These are phyloP conservation scores for Schizothorax lantsangensis DNA, from an alignment of 2,797 vertebrate genomes.

Conservation along the genomic window DNA sequence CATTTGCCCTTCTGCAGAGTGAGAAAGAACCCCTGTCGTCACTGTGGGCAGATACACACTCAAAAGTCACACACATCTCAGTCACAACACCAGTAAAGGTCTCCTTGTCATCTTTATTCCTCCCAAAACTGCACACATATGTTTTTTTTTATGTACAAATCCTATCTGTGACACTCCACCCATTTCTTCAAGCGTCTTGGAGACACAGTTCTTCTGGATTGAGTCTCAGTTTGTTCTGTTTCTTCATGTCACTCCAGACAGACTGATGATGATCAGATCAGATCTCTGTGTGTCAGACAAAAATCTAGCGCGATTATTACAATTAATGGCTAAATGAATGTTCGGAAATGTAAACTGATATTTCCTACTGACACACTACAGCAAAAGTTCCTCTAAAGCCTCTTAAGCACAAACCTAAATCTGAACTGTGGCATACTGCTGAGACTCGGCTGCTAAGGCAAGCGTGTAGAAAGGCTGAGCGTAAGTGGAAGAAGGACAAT, in stretches of 20 bases:
- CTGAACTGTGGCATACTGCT: no score
- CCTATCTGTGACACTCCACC: not conserved
- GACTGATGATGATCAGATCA: not conserved
- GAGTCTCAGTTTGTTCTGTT: not conserved
- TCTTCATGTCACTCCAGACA: not conserved
- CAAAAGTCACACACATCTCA: conserved; percentile 28
- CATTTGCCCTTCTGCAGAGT: conserved; percentile 57
- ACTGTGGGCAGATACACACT: conserved; percentile 16
- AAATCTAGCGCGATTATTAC: no score
- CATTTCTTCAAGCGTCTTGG: not conserved
- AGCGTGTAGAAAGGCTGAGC: no score
- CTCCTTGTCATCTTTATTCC: not conserved
- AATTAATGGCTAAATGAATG: no score
- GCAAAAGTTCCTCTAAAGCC: no score
- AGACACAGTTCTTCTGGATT: not conserved
- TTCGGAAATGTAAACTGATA: no score
- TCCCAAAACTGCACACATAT: not conserved
- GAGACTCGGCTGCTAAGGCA: no score
- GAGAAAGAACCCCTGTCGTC: conserved; percentile 46
- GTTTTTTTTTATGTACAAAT: not conserved
- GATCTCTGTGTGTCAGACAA: not conserved
- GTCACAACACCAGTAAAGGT: conserved; percentile 4
- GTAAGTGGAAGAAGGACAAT: no score
- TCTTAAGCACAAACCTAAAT: no score
- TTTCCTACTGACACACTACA: no score